phyloP scores from a whole-genome alignment of 2,888 invertebrate species.

The Phorcus lineatus region DNA sequence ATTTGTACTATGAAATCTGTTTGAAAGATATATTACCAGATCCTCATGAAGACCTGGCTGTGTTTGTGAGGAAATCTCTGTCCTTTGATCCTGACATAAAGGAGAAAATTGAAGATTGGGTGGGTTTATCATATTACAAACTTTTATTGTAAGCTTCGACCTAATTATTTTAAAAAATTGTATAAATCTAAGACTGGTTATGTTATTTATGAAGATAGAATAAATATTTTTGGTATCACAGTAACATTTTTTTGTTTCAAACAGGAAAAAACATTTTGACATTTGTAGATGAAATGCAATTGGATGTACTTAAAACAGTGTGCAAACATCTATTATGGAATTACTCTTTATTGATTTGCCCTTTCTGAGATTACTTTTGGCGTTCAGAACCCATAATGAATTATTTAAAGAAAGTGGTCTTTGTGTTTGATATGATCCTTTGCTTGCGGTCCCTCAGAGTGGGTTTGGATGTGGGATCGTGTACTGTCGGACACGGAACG shows the following conservation, averaged over 20 bases:
- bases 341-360: too few relatives aligned
- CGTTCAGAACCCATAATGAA: background rate
- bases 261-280: too few relatives aligned
- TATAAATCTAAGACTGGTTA: too few relatives aligned
- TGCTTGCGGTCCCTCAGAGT: slow-evolving; percentile 47
- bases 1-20: slow-evolving; percentile 95
- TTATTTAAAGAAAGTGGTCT: background rate
- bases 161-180: background rate
- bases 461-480: slow-evolving; percentile 87
- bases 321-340: too few relatives aligned
- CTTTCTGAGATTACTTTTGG: background rate
- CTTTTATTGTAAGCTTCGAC: background rate
- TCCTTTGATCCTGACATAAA: slow-evolving; percentile 48
- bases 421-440: background rate
- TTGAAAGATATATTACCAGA: slow-evolving; percentile 89
- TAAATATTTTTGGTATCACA: too few relatives aligned
- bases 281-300: too few relatives aligned
- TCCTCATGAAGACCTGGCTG: slow-evolving; percentile 85
- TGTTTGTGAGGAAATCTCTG: slow-evolving; percentile 66
- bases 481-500: slow-evolving; percentile 94
- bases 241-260: background rate
- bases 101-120: slow-evolving; percentile 50
- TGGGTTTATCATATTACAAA: slow-evolving; percentile 31
- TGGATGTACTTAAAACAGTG: too few relatives aligned
- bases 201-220: too few relatives aligned